phyloP scores from a whole-genome alignment of 2,113 vertebrate genomes.

The Phalacrocorax carbo region DNA sequence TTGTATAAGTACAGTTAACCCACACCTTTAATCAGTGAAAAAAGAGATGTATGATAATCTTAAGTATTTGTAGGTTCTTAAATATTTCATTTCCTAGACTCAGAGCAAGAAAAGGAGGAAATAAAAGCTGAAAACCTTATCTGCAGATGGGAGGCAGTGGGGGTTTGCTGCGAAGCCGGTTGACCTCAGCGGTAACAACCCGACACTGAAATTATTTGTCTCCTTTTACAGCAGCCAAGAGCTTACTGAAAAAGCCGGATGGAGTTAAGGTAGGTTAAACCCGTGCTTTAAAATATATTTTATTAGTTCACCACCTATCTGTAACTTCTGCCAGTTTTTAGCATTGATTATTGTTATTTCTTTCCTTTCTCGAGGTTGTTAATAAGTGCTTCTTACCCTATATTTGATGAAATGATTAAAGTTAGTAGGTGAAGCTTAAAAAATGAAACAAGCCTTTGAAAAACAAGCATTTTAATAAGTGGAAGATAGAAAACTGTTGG shows the following conservation, averaged over 20 bases:
- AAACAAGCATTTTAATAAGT: not conserved
- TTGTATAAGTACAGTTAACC: not conserved
- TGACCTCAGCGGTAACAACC: not conserved
- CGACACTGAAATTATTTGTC: conserved; percentile 52
- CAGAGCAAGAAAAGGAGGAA: not conserved
- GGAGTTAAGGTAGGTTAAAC: conserved; percentile 90
- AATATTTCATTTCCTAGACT: not conserved
- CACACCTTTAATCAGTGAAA: not conserved
- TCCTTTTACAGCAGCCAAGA: conserved; percentile 88
- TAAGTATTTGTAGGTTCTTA: not conserved
- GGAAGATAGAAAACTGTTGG: not conserved
- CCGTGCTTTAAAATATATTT: not conserved
- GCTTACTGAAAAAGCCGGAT: conserved; percentile 93
- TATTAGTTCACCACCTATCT: not conserved
- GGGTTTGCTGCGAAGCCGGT: not conserved
- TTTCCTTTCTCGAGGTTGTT: not conserved
- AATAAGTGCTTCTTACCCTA: not conserved
- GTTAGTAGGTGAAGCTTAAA: not conserved
- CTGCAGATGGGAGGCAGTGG: not conserved
- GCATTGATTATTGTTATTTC: not conserved
- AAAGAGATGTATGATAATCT: conserved; percentile 8
- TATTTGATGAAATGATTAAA: not conserved
- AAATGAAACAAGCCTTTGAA: not conserved
- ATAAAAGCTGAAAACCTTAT: not conserved
- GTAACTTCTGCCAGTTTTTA: not conserved